Evolutionary conservation across 2,113 vertebrate species (phyloP).

Genomic region (Piprites chloris): DNA sequence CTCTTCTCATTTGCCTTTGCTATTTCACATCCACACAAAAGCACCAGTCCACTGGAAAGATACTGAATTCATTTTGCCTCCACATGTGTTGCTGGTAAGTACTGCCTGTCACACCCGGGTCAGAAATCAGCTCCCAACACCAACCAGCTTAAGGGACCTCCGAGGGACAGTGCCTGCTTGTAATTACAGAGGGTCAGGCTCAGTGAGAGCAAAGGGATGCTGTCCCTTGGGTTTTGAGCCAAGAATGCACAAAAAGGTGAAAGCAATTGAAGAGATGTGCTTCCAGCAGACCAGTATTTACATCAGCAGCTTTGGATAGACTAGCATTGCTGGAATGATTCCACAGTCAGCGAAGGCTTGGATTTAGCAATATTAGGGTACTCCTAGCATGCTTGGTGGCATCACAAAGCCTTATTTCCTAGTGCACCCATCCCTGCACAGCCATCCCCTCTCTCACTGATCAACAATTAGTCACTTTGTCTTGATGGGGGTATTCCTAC

Average conservation of each 20-base stretch:
- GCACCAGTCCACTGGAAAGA: not conserved
- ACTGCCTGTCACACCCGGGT: not conserved
- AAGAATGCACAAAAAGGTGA: not conserved
- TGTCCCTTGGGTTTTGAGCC: not conserved
- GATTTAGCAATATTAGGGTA: not conserved
- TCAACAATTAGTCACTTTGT: not conserved
- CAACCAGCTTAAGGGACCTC: not conserved
- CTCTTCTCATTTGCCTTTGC: not conserved
- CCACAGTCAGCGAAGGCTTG: not conserved
- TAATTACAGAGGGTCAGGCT: not conserved
- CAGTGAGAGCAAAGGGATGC: not conserved
- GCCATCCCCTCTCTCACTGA: not conserved
- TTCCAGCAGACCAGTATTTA: not conserved
- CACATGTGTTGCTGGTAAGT: not conserved
- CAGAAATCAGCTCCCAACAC: not conserved
- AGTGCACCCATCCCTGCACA: not conserved
- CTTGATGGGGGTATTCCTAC: not conserved
- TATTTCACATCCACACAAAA: not conserved
- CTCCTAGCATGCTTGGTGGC: not conserved
- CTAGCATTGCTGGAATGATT: not conserved
- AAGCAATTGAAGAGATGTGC: not conserved
- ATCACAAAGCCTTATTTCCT: not conserved
- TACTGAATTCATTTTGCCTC: not conserved
- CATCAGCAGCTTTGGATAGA: not conserved
- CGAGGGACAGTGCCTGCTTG: fast-evolving